Percentiles rank a stretch among this genome's conserved stretches.
Evolutionary conservation across 2,113 vertebrate genomes (phyloP).

Genomic region (Aldabrachelys gigantea): DNA sequence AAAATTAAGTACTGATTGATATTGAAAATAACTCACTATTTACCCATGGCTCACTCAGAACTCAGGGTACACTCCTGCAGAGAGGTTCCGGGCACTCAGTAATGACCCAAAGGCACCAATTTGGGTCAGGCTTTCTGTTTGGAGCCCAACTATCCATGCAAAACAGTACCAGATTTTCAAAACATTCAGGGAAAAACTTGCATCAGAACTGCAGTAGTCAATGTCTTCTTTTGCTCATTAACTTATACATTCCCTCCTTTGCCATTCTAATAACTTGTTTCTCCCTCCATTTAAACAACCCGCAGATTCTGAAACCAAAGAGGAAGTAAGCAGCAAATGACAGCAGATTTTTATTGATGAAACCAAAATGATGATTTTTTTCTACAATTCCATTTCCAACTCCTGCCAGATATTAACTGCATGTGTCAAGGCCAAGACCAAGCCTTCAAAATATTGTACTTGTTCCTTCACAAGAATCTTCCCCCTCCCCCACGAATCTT

Average conservation of each 20-base stretch:
- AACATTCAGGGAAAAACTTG: background rate
- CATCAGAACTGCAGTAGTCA: background rate
- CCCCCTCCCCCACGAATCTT: background rate
- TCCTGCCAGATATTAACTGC: conserved; percentile 1
- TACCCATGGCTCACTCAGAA: rapidly evolving
- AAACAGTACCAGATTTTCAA: background rate
- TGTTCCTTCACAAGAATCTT: background rate
- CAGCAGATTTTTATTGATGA: conserved; percentile 3
- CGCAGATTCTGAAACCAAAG: conserved; percentile 13
- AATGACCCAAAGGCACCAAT: background rate
- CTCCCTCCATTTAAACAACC: conserved; percentile 23
- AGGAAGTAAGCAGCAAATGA: conserved; percentile 41
- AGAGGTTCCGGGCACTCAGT: background rate
- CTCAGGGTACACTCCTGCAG: background rate
- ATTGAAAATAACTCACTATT: background rate
- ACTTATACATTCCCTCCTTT: background rate
- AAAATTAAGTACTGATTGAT: background rate
- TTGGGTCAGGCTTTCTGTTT: background rate
- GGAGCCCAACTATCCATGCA: background rate
- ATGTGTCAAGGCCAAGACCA: background rate
- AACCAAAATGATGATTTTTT: background rate
- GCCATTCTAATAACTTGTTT: conserved; percentile 36
- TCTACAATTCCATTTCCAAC: background rate
- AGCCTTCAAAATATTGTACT: background rate
- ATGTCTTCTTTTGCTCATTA: conserved; percentile 12